Conservation (phyloP, 1,140 invertebrate species). For the Tetraneura akinire region DNA sequence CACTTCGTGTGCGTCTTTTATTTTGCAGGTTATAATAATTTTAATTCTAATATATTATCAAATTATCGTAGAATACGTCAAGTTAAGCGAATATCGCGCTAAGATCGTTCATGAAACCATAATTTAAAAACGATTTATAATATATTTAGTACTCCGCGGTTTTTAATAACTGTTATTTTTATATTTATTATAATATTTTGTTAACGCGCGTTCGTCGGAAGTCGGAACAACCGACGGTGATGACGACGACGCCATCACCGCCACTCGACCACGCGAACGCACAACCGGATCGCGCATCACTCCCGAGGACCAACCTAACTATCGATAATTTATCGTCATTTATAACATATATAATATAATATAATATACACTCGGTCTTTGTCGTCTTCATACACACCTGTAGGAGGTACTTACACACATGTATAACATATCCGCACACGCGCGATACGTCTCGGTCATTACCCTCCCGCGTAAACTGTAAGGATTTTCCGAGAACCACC, state of each 20-base stretch:
- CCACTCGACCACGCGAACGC: neutral
- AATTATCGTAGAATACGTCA: too few relatives aligned
- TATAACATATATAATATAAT: too few relatives aligned
- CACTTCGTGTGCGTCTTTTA: too few relatives aligned
- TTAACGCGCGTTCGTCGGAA: neutral
- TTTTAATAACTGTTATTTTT: too few relatives aligned
- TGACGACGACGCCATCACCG: too few relatives aligned
- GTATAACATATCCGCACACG: neutral
- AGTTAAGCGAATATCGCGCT: too few relatives aligned
- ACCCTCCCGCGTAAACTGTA: neutral
- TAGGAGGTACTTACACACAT: too few relatives aligned
- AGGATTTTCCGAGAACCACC: neutral
- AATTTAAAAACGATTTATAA: too few relatives aligned
- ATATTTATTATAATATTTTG: neutral
- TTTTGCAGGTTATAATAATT: too few relatives aligned
- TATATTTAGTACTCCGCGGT: too few relatives aligned
- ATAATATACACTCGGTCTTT: neutral
- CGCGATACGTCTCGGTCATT: slow-evolving; percentile 9
- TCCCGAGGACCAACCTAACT: neutral
- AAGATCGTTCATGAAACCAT: too few relatives aligned
- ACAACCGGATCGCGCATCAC: slow-evolving; percentile 23
- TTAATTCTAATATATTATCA: too few relatives aligned
- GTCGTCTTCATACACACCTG: neutral
- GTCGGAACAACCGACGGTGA: neutral
- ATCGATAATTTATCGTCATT: neutral